Evolutionary conservation across 2,888 invertebrate genomes (phyloP).

Genomic region (Meliscaeva auricollis): DNA sequence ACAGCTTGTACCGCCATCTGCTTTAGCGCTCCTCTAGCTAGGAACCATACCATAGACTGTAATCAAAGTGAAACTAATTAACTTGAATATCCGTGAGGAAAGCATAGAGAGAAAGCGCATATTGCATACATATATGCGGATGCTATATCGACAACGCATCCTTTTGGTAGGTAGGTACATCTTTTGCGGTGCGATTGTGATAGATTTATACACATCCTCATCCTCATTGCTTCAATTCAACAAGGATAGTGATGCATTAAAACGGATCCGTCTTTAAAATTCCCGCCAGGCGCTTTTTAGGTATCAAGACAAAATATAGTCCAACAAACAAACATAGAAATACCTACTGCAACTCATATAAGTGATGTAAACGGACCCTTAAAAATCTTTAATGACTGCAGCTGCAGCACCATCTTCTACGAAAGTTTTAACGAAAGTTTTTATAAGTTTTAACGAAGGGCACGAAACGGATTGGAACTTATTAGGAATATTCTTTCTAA

Average conservation of each 20-base stretch:
- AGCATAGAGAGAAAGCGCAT: background rate
- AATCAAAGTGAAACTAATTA: conserved; percentile 74
- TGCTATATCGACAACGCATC: conserved; percentile 24
- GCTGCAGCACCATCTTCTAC: too few species aligned
- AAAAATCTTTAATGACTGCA: too few species aligned
- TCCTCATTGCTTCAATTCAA: background rate
- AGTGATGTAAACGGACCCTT: too few species aligned
- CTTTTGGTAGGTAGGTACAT: conserved; percentile 18
- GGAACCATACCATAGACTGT: conserved; percentile 49
- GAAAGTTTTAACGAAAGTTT: too few species aligned
- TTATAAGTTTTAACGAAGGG: too few species aligned
- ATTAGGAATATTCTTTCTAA: too few species aligned
- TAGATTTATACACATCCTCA: conserved; percentile 32
- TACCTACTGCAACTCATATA: too few species aligned
- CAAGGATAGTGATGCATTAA: background rate
- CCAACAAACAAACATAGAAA: too few species aligned
- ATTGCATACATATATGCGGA: background rate
- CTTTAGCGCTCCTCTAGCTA: background rate
- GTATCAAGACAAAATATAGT: too few species aligned
- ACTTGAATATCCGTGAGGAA: conserved; percentile 67
- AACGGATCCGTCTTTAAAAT: background rate
- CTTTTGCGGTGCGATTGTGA: conserved; percentile 53
- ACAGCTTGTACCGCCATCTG: conserved; percentile 50
- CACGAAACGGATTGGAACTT: too few species aligned
- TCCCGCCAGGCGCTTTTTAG: too few species aligned